phyloP scores from a whole-genome alignment of 2,797 vertebrate species.

The Pogonophryne albipinna region DNA sequence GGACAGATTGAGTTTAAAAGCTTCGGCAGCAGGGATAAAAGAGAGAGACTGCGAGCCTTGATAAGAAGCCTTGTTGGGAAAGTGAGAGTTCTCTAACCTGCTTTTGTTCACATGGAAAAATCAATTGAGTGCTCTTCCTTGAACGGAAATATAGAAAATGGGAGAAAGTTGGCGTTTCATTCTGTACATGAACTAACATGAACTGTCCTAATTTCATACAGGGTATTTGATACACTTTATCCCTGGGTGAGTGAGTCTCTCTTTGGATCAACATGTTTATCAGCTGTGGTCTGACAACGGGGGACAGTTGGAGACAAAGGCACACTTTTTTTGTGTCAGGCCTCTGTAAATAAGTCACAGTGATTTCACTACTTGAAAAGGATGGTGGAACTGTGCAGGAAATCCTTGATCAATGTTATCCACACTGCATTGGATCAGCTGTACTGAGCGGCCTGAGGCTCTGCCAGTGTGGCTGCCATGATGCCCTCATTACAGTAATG shows the following conservation, averaged over 20 bases:
- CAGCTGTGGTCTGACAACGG: slow-evolving; percentile 24
- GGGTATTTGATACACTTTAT: slow-evolving; percentile 59
- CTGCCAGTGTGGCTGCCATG: slow-evolving; percentile 64
- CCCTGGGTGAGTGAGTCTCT: slow-evolving; percentile 52
- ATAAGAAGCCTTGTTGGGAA: slow-evolving; percentile 13
- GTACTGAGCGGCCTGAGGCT: slow-evolving; percentile 66
- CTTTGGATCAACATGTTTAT: slow-evolving; percentile 49
- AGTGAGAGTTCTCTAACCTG: slow-evolving; percentile 22
- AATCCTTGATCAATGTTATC: slow-evolving; percentile 74
- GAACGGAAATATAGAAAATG: slow-evolving; percentile 9
- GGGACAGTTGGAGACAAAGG: slow-evolving; percentile 39
- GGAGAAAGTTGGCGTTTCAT: background rate
- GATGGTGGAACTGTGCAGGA: slow-evolving; percentile 33
- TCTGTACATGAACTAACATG: slow-evolving; percentile 26
- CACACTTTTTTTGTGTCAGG: slow-evolving; percentile 53
- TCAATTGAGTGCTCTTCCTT: slow-evolving; percentile 1
- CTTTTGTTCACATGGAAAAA: slow-evolving; percentile 25
- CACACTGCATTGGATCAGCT: slow-evolving; percentile 61
- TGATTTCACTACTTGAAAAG: slow-evolving; percentile 51
- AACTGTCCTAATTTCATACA: slow-evolving; percentile 43
- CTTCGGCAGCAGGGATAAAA: slow-evolving; percentile 25
- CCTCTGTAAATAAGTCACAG: slow-evolving; percentile 67
- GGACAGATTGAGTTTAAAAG: slow-evolving; percentile 25
- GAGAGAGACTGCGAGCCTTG: slow-evolving; percentile 3
- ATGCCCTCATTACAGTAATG: slow-evolving; percentile 83